Conservation (phyloP, 1,140 invertebrate genomes). For the Bradynema listronoti region DNA sequence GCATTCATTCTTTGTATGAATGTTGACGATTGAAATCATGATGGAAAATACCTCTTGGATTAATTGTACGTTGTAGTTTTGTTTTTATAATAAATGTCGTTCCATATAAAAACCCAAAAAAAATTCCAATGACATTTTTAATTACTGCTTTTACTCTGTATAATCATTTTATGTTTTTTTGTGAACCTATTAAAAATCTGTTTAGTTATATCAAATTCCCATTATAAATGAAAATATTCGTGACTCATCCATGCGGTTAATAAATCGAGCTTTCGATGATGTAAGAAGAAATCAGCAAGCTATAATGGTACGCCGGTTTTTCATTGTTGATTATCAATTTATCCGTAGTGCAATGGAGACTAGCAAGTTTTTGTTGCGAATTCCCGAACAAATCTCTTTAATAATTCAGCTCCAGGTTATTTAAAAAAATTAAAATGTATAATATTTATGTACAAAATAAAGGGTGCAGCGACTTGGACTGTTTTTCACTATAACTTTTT, state of each 20-base stretch:
- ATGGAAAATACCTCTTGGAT: not conserved
- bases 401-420: slow-evolving; percentile 49
- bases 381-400: slow-evolving; percentile 53
- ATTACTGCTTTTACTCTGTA: not conserved
- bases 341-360: slow-evolving; percentile 12
- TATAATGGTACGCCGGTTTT: slow-evolving; percentile 45
- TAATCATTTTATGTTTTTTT: not conserved
- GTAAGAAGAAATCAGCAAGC: slow-evolving; percentile 34
- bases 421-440: too few relatives aligned
- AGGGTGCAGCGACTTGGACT: too few relatives aligned
- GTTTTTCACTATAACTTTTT: too few relatives aligned
- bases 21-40: not conserved
- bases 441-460: too few relatives aligned
- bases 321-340: slow-evolving; percentile 38
- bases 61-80: not conserved
- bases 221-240: slow-evolving; percentile 50
- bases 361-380: slow-evolving; percentile 23
- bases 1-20: too few relatives aligned
- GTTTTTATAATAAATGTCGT: not conserved
- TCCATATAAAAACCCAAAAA: not conserved
- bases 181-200: slow-evolving; percentile 1
- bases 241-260: slow-evolving; percentile 12
- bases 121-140: not conserved
- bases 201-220: slow-evolving; percentile 45
- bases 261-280: slow-evolving; percentile 31